Base-by-base conservation (phyloP, 2,888 invertebrate genomes). In the Lochmaea crataegi region DNA sequence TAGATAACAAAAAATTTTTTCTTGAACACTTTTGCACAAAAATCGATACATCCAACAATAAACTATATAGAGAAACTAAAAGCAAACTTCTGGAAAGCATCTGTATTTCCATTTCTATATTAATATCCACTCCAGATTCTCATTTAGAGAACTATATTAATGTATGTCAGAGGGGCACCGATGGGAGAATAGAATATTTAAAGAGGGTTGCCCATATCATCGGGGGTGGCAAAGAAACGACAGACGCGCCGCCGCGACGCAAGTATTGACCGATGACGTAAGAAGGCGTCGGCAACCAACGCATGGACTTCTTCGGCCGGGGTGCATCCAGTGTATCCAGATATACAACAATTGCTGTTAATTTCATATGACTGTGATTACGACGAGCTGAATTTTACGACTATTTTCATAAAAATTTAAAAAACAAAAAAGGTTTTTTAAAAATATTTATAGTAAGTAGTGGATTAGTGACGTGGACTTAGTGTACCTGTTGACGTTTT, bases 261-360 rank as follows among this genome's bases (percentile, higher is more conserved):
- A 70, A 73, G 83, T 87, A 87, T 87, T 86, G 87, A 87, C 81
- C 86, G 85, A 77, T 84, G 83, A 86, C 86, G 86, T 86, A 84
- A 84, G 84, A 84, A 86, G 86, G 86, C 86, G 87, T 86, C 86
- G 86, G 70, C 70, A 57, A 85, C 78, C 81, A 79, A 76, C 82
- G 82, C 83, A 80, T 79, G 79, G 60, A 72, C 76, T 75, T 80
- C 76, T 80, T 80, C 64, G 70, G 75, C 73, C 76, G 57, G 79
- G 76, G 74, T 69, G 75, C 72, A 74, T 73, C 65, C 65, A 73
- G 67, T 56, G 12, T n/a, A 69, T 63, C 53, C 61, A 12, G 70
- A 64, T 56, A 45, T 61, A 65, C 67, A 60, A 66, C 56, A 65
- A 70, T 69, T 65, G 60, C 53, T 53, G 57, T 68, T 56, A 16